Evolutionary conservation across 2,797 vertebrate species (phyloP).

Genomic region (Tapirus indicus): DNA sequence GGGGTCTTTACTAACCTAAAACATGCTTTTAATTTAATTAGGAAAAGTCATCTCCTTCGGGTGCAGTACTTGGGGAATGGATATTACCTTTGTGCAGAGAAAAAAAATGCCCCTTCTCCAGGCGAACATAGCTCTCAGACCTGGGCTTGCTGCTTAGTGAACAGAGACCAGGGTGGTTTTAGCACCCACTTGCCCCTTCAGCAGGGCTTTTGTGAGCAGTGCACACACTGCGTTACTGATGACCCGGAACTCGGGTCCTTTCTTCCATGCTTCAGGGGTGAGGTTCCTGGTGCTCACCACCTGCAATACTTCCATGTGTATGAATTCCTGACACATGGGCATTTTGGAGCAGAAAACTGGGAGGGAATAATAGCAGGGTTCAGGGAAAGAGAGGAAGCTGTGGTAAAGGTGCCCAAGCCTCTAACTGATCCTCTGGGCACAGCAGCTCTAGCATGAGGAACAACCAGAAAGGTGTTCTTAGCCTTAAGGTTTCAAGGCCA

Average conservation of each 20-base stretch:
- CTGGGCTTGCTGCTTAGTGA: not conserved
- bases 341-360: not conserved
- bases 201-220: too few relatives aligned
- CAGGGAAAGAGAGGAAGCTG: not conserved
- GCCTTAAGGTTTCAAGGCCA: not conserved
- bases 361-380: constrained; percentile 44
- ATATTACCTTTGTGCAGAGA: not conserved
- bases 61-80: not conserved
- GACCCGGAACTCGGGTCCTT: not conserved
- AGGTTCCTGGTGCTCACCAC: not conserved
- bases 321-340: not conserved
- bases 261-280: not conserved
- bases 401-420: not conserved
- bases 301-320: not conserved
- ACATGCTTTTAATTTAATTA: not conserved
- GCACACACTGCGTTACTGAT: fast-evolving
- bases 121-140: not conserved
- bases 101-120: not conserved
- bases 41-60: not conserved
- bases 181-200: not conserved
- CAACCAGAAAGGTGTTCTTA: not conserved
- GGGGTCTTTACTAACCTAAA: not conserved
- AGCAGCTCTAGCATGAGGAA: not conserved
- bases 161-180: not conserved
- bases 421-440: not conserved